phyloP scores from a whole-genome alignment of 2,888 invertebrate species.

The Drosophila stalkeri region DNA sequence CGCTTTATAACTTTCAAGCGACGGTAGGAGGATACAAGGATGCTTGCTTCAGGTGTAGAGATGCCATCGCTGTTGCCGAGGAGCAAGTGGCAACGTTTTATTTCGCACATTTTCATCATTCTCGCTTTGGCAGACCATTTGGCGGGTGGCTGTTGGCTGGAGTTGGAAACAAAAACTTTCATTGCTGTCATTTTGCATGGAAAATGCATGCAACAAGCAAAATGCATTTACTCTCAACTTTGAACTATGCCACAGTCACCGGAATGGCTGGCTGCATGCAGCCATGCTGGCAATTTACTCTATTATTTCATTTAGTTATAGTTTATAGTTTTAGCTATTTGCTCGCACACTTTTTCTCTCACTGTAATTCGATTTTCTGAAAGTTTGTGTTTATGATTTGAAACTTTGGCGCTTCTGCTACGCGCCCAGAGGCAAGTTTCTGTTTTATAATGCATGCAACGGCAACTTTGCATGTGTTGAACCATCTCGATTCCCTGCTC shows the following conservation, averaged over 20 bases:
- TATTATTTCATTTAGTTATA: slow-evolving; percentile 77
- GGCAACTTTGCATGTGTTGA: slow-evolving; percentile 34
- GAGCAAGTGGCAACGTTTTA: slow-evolving; percentile 62
- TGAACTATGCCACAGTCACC: slow-evolving; percentile 20
- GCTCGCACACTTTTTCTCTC: slow-evolving; percentile 13
- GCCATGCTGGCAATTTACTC: slow-evolving; percentile 55
- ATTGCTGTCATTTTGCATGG: slow-evolving; percentile 61
- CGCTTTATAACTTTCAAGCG: slow-evolving; percentile 23
- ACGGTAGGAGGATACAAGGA: background rate
- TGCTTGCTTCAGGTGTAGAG: background rate
- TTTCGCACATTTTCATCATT: slow-evolving; percentile 74
- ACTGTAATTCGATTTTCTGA: slow-evolving; percentile 45
- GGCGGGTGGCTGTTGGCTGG: slow-evolving; percentile 32
- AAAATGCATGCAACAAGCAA: slow-evolving; percentile 74
- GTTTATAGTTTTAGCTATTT: slow-evolving; percentile 41
- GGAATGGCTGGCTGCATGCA: slow-evolving; percentile 4
- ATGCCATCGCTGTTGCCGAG: slow-evolving; percentile 28
- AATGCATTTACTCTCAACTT: slow-evolving; percentile 69
- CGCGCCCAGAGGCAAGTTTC: slow-evolving; percentile 57
- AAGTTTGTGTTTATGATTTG: slow-evolving; percentile 76
- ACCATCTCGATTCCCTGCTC: background rate
- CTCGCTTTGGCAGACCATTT: slow-evolving; percentile 67
- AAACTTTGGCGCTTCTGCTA: slow-evolving; percentile 62
- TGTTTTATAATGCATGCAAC: slow-evolving; percentile 61
- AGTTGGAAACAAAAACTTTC: slow-evolving; percentile 61